Evolutionary conservation across 2,888 invertebrate species (phyloP).

Genomic region (Osmoderma eremita): DNA sequence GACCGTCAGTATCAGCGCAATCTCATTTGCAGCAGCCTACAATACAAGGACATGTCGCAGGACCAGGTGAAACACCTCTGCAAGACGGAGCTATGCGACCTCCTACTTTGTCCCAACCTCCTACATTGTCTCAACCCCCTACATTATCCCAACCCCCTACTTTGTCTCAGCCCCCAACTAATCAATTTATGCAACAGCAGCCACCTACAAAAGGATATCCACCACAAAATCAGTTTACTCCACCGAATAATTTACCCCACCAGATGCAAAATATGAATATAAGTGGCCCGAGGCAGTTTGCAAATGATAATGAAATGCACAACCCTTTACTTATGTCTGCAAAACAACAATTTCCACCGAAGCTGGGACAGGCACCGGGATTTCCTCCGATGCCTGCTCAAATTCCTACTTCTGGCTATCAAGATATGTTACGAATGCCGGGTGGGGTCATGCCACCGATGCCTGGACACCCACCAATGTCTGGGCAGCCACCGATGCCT

Average conservation of each 20-base stretch:
- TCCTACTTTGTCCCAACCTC: not conserved
- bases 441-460: conserved; percentile 25
- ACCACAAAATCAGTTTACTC: conserved; percentile 33
- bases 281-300: conserved; percentile 56
- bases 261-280: conserved; percentile 64
- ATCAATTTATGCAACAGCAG: conserved; percentile 52
- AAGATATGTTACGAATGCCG: conserved; percentile 6
- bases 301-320: conserved; percentile 43
- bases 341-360: conserved; percentile 24
- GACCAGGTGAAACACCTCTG: conserved; percentile 53
- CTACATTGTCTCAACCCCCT: no score
- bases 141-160: conserved; percentile 36
- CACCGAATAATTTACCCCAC: conserved; percentile 53
- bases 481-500: conserved; percentile 41
- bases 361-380: conserved; percentile 26
- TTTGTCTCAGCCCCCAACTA: conserved; percentile 41
- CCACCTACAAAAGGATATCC: conserved; percentile 47
- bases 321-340: conserved; percentile 41
- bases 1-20: conserved; percentile 43
- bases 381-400: conserved; percentile 33
- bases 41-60: conserved; percentile 52
- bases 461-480: conserved; percentile 53
- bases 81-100: conserved; percentile 35
- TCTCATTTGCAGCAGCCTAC: conserved; percentile 49
- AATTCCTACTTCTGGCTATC: conserved; percentile 17